A percentile compares a stretch with the other conserved stretches of the same genome.
These are phyloP conservation scores for Rhogogaster chlorosoma DNA, from an alignment of 2,888 invertebrate species.

Conservation along the genomic window DNA sequence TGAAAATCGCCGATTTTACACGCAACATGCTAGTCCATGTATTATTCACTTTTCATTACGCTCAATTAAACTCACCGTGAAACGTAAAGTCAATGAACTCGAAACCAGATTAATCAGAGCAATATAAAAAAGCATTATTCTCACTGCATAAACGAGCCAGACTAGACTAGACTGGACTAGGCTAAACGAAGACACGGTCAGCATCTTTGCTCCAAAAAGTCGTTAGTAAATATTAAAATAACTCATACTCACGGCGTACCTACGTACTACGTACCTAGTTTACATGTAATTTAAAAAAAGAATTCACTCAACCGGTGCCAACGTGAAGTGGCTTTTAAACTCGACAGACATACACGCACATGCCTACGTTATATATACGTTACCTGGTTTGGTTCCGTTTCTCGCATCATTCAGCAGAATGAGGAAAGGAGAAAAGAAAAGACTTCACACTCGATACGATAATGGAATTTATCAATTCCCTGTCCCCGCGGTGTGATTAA, in stretches of 20 bases:
- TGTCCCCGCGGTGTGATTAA: background rate
- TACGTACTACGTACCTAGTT: background rate
- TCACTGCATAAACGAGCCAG: too few relatives aligned
- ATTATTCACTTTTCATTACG: background rate
- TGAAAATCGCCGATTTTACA: slow-evolving; percentile 16
- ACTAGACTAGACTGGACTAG: background rate
- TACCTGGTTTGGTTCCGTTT: background rate
- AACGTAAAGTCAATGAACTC: slow-evolving; percentile 16
- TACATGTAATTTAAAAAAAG: slow-evolving; percentile 3
- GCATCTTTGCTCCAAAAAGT: background rate
- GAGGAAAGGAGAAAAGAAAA: too few relatives aligned
- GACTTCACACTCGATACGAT: too few relatives aligned
- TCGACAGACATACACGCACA: background rate
- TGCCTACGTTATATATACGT: background rate
- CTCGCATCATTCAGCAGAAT: background rate
- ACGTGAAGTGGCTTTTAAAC: background rate
- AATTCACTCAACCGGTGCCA: background rate
- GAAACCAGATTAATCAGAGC: background rate
- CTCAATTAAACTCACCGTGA: background rate
- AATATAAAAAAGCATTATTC: background rate
- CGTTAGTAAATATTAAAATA: background rate
- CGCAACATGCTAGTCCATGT: background rate
- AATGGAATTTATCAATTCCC: background rate
- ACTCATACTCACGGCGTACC: background rate
- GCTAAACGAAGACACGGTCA: background rate